Percentiles rank a stretch among this genome's conserved stretches.
These are phyloP conservation scores for Scaptomyza parva DNA, from an alignment of 2,888 invertebrate genomes.

Conservation along the genomic window DNA sequence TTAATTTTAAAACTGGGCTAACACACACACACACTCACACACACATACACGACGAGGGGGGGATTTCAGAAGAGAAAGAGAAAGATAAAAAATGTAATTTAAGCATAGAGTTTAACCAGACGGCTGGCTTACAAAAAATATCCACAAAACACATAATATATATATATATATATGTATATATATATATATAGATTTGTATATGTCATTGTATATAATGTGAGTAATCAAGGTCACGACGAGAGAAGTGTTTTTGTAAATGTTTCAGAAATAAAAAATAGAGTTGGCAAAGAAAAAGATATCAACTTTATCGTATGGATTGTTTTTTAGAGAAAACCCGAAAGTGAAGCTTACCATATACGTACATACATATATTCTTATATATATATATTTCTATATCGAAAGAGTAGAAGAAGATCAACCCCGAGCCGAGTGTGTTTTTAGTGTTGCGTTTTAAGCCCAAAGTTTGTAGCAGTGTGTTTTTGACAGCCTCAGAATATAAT, in stretches of 20 bases:
- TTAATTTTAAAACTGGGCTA: slow-evolving; percentile 66
- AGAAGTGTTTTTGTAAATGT: slow-evolving; percentile 42
- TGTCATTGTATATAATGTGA: slow-evolving; percentile 40
- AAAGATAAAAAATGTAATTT: slow-evolving; percentile 51
- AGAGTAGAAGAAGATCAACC: slow-evolving; percentile 11
- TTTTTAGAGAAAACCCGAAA: not conserved
- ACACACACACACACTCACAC: slow-evolving; percentile 10
- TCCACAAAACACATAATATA: slow-evolving; percentile 18
- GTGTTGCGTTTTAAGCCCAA: slow-evolving; percentile 20
- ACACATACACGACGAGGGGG: slow-evolving; percentile 30
- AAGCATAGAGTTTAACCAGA: slow-evolving; percentile 67
- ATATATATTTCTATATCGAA: slow-evolving; percentile 1
- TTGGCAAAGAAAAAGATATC: slow-evolving; percentile 10
- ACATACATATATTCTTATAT: too few relatives aligned
- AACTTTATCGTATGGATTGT: slow-evolving; percentile 20
- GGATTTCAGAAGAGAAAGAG: slow-evolving; percentile 31
- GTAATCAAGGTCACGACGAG: slow-evolving; percentile 14
- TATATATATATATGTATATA: slow-evolving; percentile 18
- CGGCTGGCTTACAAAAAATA: slow-evolving; percentile 38
- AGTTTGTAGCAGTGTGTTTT: slow-evolving; percentile 18
- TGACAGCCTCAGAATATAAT: slow-evolving; percentile 6
- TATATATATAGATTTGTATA: slow-evolving; percentile 24
- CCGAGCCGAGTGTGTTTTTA: slow-evolving; percentile 31
- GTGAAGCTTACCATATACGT: too few relatives aligned
- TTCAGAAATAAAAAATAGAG: slow-evolving; percentile 5